A percentile compares a stretch with the other conserved stretches of the same genome.
phyloP scores from a whole-genome alignment of 2,888 invertebrate species.

The Zygogramma bicolorata region DNA sequence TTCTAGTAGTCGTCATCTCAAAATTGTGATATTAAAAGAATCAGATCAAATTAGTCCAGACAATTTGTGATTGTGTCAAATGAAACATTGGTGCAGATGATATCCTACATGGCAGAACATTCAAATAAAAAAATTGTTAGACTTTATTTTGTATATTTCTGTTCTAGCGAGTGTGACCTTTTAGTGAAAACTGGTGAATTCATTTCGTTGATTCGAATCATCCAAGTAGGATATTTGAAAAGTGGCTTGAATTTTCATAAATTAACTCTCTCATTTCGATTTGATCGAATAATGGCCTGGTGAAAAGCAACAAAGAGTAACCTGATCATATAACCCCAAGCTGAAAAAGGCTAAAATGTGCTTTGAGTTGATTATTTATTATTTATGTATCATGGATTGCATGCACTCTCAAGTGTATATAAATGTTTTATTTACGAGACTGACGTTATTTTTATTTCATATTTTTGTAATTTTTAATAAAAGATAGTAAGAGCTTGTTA shows the following conservation, averaged over 20 bases:
- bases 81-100: not conserved
- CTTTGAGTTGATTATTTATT: conserved; percentile 1
- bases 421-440: conserved; percentile 38
- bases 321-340: not conserved
- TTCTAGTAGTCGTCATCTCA: not conserved
- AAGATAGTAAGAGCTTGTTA: conserved; percentile 6
- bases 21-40: not conserved
- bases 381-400: not conserved
- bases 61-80: not conserved
- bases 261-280: too few relatives aligned
- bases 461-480: conserved; percentile 15
- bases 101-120: conserved; percentile 6
- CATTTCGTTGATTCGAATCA: too few relatives aligned
- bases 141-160: too few relatives aligned
- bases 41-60: not conserved
- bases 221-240: too few relatives aligned
- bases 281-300: not conserved
- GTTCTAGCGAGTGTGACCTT: too few relatives aligned
- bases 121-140: too few relatives aligned
- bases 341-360: not conserved
- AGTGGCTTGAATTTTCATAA: too few relatives aligned
- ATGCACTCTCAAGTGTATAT: not conserved
- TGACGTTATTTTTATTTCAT: conserved; percentile 48
- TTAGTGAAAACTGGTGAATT: not conserved
- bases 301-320: not conserved